Evolutionary conservation across 2,797 vertebrate genomes (phyloP).

Genomic region (Poecilia picta): DNA sequence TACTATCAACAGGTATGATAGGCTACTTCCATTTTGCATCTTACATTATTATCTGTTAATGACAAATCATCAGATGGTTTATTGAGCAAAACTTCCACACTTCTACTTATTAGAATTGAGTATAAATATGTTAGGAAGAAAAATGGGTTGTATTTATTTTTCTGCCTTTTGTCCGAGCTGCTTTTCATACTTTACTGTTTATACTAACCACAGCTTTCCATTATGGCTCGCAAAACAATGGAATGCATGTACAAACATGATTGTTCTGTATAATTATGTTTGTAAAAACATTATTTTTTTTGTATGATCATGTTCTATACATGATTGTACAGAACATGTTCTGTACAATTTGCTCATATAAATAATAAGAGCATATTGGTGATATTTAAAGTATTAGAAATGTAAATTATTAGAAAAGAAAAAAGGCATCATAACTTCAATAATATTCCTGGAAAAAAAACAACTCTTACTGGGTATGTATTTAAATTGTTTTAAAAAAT

Average conservation of each 20-base stretch:
- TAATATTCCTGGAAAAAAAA: neutral
- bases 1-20: slow-evolving; percentile 75
- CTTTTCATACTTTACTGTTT: neutral
- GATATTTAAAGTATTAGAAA: neutral
- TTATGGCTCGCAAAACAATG: neutral
- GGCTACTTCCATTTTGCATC: neutral
- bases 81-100: neutral
- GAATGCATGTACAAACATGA: too few relatives aligned
- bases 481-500: neutral
- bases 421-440: neutral
- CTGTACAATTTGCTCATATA: neutral
- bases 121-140: neutral
- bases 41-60: neutral
- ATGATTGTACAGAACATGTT: too few relatives aligned
- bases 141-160: neutral
- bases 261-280: too few relatives aligned
- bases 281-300: neutral
- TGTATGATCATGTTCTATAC: too few relatives aligned
- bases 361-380: neutral
- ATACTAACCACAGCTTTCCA: neutral
- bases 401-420: neutral
- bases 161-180: neutral
- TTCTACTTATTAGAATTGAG: neutral
- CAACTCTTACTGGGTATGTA: neutral
- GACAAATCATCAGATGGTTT: neutral